phyloP scores from a whole-genome alignment of 2,797 vertebrate genomes.

The Heliangelus exortis region DNA sequence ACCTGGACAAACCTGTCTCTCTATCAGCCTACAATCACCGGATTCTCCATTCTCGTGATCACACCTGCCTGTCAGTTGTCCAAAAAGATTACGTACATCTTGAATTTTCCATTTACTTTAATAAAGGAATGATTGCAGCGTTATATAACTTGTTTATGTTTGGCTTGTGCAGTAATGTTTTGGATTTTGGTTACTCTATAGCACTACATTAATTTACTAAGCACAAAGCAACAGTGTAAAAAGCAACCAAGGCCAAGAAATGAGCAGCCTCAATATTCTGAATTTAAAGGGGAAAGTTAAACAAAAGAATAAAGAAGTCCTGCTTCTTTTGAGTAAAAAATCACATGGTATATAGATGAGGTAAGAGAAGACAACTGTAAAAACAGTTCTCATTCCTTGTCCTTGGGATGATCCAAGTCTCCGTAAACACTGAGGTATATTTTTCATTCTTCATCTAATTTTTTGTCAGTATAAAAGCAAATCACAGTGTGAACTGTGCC shows the following conservation, averaged over 20 bases:
- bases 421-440: neutral
- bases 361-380: neutral
- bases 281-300: neutral
- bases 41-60: constrained; percentile 38
- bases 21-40: constrained; percentile 41
- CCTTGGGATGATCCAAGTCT: neutral
- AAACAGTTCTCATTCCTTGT: neutral
- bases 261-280: neutral
- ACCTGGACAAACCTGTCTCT: constrained; percentile 55
- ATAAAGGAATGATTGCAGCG: constrained; percentile 40
- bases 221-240: constrained; percentile 1
- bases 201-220: neutral
- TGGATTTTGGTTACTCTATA: neutral
- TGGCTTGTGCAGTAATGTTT: neutral
- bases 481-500: neutral
- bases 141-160: constrained; percentile 72
- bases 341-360: neutral
- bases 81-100: constrained; percentile 50
- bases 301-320: neutral
- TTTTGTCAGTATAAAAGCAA: constrained; percentile 9
- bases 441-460: constrained; percentile 11
- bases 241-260: neutral
- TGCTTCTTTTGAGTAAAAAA: neutral
- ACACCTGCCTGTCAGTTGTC: constrained; percentile 69
- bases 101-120: constrained; percentile 60